Conservation (phyloP, 2,888 invertebrate genomes). For the Sesia apiformis region DNA sequence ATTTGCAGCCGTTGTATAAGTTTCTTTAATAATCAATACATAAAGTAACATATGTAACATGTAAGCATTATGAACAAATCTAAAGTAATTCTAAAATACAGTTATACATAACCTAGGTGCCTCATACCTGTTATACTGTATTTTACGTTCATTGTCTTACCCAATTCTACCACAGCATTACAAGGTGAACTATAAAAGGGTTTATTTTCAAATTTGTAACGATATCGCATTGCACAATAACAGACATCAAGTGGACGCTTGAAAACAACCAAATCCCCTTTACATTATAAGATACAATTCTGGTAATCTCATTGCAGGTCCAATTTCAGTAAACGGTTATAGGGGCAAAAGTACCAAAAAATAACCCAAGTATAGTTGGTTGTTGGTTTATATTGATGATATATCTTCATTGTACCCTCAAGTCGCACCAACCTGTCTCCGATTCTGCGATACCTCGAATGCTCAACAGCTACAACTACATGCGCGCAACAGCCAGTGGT, state of each 20-base stretch:
- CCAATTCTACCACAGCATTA: background rate
- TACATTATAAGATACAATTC: constrained; percentile 36
- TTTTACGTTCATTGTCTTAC: background rate
- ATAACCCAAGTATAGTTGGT: background rate
- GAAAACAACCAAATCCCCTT: constrained; percentile 27
- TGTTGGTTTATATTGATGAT: background rate
- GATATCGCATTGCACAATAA: constrained; percentile 26
- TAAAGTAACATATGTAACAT: no score
- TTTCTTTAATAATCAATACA: no score
- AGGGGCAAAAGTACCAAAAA: constrained; percentile 17
- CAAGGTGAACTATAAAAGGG: constrained; percentile 12
- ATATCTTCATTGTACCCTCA: no score
- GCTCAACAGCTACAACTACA: no score
- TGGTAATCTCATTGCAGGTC: constrained; percentile 49
- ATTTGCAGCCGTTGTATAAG: no score
- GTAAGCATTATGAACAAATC: no score
- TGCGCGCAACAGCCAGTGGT: no score
- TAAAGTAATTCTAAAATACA: no score
- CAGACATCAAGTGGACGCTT: constrained; percentile 24
- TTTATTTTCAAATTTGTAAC: constrained; percentile 29
- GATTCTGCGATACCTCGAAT: no score
- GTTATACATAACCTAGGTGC: no score
- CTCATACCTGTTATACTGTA: no score
- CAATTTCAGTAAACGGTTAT: constrained; percentile 41
- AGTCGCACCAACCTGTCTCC: no score